phyloP scores from a whole-genome alignment of 2,888 invertebrate species.

The Orchesella flavescens region DNA sequence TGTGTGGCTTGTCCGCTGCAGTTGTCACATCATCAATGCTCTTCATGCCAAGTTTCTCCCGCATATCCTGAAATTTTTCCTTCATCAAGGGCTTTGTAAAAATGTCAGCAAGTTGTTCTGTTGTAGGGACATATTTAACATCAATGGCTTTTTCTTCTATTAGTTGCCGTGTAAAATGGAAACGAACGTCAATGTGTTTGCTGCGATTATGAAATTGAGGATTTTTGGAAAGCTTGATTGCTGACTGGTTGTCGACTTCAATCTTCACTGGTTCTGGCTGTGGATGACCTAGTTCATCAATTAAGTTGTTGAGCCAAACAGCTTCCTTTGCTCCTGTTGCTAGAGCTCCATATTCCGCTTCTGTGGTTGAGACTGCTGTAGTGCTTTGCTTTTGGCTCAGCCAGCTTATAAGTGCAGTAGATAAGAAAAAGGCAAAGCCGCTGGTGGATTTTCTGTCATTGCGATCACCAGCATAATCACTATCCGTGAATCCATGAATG shows the following conservation, averaged over 20 bases:
- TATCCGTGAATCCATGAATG: constrained; percentile 66
- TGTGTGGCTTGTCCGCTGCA: too few species aligned
- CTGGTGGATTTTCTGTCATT: constrained; percentile 68
- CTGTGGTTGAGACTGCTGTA: constrained; percentile 61
- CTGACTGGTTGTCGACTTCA: constrained; percentile 42
- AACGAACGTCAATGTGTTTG: constrained; percentile 69
- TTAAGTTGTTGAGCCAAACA: constrained; percentile 18
- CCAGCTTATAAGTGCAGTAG: constrained; percentile 58
- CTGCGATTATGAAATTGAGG: constrained; percentile 65
- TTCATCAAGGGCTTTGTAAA: constrained; percentile 18
- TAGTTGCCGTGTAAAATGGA: constrained; percentile 28
- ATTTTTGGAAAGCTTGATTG: constrained; percentile 68
- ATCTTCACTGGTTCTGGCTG: neutral
- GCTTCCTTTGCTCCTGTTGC: constrained; percentile 18
- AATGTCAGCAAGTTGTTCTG: constrained; percentile 17
- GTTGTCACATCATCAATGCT: neutral
- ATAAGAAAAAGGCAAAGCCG: constrained; percentile 64
- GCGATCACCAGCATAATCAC: constrained; percentile 72
- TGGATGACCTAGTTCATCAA: constrained; percentile 44
- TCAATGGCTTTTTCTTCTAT: constrained; percentile 4
- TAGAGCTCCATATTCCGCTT: constrained; percentile 67
- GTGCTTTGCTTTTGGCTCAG: constrained; percentile 52
- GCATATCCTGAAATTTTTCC: neutral
- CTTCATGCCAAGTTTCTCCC: neutral
- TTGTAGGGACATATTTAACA: neutral